These are phyloP conservation scores for Euschistus heros DNA, from an alignment of 1,140 invertebrate genomes.

Conservation along the genomic window DNA sequence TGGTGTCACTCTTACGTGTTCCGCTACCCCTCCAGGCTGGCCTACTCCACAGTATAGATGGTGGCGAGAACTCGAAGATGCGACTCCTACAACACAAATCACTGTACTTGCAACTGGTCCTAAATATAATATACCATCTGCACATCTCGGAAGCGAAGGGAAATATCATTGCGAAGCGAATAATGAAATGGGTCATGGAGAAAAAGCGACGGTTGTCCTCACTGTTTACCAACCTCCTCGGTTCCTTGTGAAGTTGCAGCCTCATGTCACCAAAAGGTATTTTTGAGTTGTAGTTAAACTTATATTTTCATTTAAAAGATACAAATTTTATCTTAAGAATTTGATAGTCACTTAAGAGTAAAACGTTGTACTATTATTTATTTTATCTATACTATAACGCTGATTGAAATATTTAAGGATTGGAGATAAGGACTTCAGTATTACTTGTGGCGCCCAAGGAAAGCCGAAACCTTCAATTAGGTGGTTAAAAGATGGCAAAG, in stretches of 20 bases:
- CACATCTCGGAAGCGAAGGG: constrained; percentile 72
- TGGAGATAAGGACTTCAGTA: constrained; percentile 67
- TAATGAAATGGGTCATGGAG: constrained; percentile 77
- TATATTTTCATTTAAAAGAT: background rate
- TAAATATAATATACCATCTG: constrained; percentile 73
- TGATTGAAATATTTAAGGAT: constrained; percentile 39
- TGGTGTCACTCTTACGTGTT: constrained; percentile 72
- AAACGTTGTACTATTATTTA: too few species aligned
- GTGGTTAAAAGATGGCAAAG: constrained; percentile 78
- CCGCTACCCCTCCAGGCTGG: constrained; percentile 76
- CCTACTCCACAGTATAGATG: constrained; percentile 77
- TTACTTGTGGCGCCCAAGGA: constrained; percentile 72
- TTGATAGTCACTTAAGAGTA: constrained; percentile 4
- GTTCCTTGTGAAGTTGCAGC: constrained; percentile 70
- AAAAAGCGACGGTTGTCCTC: constrained; percentile 66
- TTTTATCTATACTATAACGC: background rate
- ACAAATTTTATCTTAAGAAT: background rate
- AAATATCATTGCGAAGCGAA: constrained; percentile 79
- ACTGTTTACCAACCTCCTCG: constrained; percentile 78
- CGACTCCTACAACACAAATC: constrained; percentile 39
- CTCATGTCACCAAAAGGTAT: constrained; percentile 59
- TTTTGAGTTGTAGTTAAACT: constrained; percentile 23
- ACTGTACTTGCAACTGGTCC: constrained; percentile 59
- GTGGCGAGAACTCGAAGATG: constrained; percentile 66
- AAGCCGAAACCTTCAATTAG: constrained; percentile 72